Percentiles rank a stretch among this genome's conserved stretches.
Evolutionary conservation across 2,113 vertebrate genomes (phyloP).

Genomic region (Pachycephala philippinensis): DNA sequence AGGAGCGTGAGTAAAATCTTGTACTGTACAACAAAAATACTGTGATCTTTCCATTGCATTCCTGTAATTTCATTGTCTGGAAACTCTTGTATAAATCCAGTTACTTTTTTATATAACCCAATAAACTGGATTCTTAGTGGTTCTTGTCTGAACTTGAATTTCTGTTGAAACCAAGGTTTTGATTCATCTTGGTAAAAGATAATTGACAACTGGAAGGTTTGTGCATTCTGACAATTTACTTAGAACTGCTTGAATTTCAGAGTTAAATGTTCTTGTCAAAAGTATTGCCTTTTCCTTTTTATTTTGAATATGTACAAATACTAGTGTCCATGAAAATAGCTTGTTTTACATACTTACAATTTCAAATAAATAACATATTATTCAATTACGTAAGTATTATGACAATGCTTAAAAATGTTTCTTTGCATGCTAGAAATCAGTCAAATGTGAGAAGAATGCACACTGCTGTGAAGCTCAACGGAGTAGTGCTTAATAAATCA

Average conservation of each 20-base stretch:
- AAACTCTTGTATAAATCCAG: background rate
- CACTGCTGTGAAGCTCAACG: conserved; percentile 92
- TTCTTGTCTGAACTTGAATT: background rate
- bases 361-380: background rate
- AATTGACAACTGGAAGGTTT: background rate
- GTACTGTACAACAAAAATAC: background rate
- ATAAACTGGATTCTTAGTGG: background rate
- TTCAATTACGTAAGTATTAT: background rate
- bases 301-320: background rate
- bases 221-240: background rate
- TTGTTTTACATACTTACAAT: background rate
- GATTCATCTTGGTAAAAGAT: background rate
- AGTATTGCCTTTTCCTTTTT: background rate
- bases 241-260: background rate
- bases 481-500: conserved; percentile 88
- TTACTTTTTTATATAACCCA: background rate
- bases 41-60: background rate
- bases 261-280: background rate
- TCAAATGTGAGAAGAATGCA: conserved; percentile 96
- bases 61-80: background rate
- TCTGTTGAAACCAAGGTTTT: background rate
- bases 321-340: background rate
- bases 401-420: background rate
- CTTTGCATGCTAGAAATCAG: conserved; percentile 80
- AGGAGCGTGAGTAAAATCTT: background rate